Base-by-base conservation (phyloP, 2,113 vertebrate genomes). In the Engystomops pustulosus region DNA sequence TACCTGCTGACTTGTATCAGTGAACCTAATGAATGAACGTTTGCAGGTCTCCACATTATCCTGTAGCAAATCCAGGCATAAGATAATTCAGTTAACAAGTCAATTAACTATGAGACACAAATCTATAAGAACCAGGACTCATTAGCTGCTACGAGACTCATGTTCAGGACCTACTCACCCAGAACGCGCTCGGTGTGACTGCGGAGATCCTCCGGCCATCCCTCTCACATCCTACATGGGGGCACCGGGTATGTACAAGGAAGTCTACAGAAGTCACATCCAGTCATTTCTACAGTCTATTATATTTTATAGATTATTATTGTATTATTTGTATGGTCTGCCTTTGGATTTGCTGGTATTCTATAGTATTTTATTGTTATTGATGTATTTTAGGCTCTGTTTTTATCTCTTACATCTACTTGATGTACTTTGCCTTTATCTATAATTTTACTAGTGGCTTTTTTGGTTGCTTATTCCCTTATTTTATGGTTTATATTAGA, bases 121-220 rank as follows among this genome's bases (percentile, higher is more conserved):
- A 87, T 89, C 87, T 88, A 86, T 88, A 88, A 84, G 85, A 85
- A 88, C 76, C 86, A 83, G 87, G 84, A 79, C 87, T 84, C 87
- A 87, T 88, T 87, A 86, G 38, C 34, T 79, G 9, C 72, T 69
- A 51, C 32, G 79, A 41, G 62, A 70, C n/a, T 55, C 62, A 9
- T 69, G 83, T 47, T 58, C 78, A 49, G 49, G 45, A 79, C 45
- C 30, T 44, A 55, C 36, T 85, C 75, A 85, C 62, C 74, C 75
- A 58, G 62, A 85, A 85, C 78, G 65, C 47, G 34, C 62, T 70
- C 12, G 25, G 49, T 18, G 4, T 74, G 68, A 32, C 32, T 41
- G 49, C 38, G 27, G 62, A 17, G 25, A n/a, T 36, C 9, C 49
- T n/a, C 49, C 10, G 10, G n/a, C n/a, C 7, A 2, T 7, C 23